These are phyloP conservation scores for Drosophila ananassae DNA, from an alignment of 1,140 invertebrate genomes.

Conservation along the genomic window DNA sequence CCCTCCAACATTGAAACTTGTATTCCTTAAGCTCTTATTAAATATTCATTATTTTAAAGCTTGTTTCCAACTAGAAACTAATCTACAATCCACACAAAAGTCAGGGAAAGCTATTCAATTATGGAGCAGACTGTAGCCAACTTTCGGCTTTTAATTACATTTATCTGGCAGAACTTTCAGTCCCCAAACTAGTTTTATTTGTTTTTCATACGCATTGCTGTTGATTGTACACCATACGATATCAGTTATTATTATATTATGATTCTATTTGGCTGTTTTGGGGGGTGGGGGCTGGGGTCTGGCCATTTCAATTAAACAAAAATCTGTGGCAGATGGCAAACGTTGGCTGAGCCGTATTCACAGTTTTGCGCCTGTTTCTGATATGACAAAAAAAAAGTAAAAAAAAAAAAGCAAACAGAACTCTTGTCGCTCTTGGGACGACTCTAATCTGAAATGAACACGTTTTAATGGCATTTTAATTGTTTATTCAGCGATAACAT, in stretches of 20 bases:
- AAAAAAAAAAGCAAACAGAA: background rate
- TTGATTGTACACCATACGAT: slow-evolving; percentile 50
- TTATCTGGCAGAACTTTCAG: slow-evolving; percentile 72
- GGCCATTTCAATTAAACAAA: slow-evolving; percentile 69
- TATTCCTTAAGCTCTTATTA: background rate
- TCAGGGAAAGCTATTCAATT: background rate
- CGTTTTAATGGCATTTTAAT: slow-evolving; percentile 75
- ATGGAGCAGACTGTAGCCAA: slow-evolving; percentile 25
- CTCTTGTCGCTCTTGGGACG: slow-evolving; percentile 5
- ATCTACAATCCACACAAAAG: background rate
- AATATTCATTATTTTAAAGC: background rate
- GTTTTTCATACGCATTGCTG: slow-evolving; percentile 42
- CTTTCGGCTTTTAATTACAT: slow-evolving; percentile 77
- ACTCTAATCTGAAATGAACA: slow-evolving; percentile 67
- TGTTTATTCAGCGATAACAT: slow-evolving; percentile 70
- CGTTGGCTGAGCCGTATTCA: slow-evolving; percentile 12
- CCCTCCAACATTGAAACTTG: too few relatives aligned
- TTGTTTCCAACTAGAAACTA: too few relatives aligned
- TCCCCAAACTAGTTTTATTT: slow-evolving; percentile 61
- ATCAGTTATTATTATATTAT: slow-evolving; percentile 67
- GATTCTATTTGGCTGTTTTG: background rate
- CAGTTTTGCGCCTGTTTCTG: slow-evolving; percentile 23
- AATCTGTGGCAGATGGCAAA: slow-evolving; percentile 41
- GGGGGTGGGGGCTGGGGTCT: slow-evolving; percentile 8
- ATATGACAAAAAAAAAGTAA: slow-evolving; percentile 26